Evolutionary conservation across 30 jellyfish, hydroid and myxozoan genomes (phyloP).

Genomic region (Morbakka virulenta): DNA sequence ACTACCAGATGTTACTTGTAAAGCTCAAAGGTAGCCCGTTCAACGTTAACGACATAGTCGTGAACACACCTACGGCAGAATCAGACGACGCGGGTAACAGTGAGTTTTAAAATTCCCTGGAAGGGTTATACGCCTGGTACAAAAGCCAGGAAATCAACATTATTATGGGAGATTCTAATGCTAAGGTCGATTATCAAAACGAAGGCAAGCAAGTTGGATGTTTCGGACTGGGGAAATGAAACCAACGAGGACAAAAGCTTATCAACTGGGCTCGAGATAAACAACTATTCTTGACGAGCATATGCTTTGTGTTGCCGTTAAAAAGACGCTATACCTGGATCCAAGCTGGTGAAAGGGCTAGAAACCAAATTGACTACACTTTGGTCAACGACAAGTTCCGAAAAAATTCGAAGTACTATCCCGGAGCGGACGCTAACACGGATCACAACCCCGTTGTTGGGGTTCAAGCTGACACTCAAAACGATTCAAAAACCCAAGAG

Average conservation of each 20-base stretch:
- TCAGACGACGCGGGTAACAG: too few relatives aligned
- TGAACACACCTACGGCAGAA: too few relatives aligned
- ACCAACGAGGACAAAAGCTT: background rate
- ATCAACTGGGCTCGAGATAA: background rate
- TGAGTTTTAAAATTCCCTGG: too few relatives aligned
- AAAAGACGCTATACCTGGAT: background rate
- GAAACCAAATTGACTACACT: constrained; percentile 1
- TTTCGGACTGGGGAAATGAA: constrained; percentile 5
- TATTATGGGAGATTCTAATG: too few relatives aligned
- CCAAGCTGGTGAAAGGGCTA: background rate
- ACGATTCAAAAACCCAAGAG: too few relatives aligned
- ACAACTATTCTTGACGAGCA: too few relatives aligned
- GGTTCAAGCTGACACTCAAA: too few relatives aligned
- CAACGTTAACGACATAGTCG: too few relatives aligned
- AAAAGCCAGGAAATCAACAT: too few relatives aligned
- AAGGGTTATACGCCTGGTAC: constrained; percentile 10
- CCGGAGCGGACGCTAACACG: constrained; percentile 20
- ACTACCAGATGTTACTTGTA: too few relatives aligned
- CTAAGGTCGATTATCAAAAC: background rate
- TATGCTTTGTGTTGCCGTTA: constrained; percentile 2
- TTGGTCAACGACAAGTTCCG: constrained; percentile 7
- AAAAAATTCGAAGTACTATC: constrained; percentile 1
- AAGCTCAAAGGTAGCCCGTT: too few relatives aligned
- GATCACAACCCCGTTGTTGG: constrained; percentile 19
- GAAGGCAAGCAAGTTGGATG: background rate